Conservation (phyloP, 2,888 invertebrate genomes). For the Synergus gifuensis region DNA sequence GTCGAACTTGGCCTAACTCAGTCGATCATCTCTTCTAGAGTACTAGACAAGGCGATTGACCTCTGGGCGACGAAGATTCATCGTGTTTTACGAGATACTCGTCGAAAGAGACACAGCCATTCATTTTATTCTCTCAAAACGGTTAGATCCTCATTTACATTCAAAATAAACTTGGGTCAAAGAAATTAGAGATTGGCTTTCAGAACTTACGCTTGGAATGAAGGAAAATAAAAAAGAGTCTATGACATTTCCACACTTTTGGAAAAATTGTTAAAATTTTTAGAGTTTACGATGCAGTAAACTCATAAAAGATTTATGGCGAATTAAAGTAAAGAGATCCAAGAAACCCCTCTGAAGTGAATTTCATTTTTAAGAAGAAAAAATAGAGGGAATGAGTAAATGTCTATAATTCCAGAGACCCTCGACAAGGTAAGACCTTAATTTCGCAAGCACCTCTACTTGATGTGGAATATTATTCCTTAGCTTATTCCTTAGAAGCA, state of each 20-base stretch:
- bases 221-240: too few species aligned
- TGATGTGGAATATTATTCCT: slow-evolving; percentile 21
- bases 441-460: background rate
- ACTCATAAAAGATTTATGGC: background rate
- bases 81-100: slow-evolving; percentile 27
- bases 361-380: background rate
- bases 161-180: background rate
- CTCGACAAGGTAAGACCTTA: slow-evolving; percentile 10
- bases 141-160: background rate
- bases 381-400: background rate
- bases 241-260: background rate
- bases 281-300: background rate
- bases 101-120: background rate
- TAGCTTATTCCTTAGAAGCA: background rate
- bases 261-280: background rate
- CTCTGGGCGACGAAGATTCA: slow-evolving; percentile 32
- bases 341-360: background rate
- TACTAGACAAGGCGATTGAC: slow-evolving; percentile 25
- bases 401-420: slow-evolving; percentile 8
- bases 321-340: background rate
- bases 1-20: slow-evolving; percentile 25
- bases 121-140: slow-evolving; percentile 7
- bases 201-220: too few species aligned
- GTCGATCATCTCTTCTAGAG: slow-evolving; percentile 24
- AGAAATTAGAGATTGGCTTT: too few species aligned